These are phyloP conservation scores for Tadarida brasiliensis DNA, from an alignment of 2,797 vertebrate genomes.

Conservation along the genomic window DNA sequence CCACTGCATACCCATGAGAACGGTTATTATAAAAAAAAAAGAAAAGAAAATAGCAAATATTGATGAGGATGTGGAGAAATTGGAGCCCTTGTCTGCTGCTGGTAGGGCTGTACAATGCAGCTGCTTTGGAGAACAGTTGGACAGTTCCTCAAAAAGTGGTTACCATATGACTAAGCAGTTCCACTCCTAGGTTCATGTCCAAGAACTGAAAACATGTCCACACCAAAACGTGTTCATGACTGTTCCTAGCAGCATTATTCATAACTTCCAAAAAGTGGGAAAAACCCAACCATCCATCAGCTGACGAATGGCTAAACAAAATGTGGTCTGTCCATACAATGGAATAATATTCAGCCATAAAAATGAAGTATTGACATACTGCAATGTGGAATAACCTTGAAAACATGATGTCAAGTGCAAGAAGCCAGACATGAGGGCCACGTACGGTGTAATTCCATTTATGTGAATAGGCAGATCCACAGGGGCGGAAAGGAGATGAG, in stretches of 20 bases:
- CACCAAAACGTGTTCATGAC: not conserved
- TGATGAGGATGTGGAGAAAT: not conserved
- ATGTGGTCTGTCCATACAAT: fast-evolving
- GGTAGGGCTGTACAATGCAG: not conserved
- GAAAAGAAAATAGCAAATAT: not conserved
- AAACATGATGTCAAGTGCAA: not conserved
- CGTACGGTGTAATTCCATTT: fast-evolving
- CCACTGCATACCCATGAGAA: not conserved
- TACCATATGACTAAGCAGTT: not conserved
- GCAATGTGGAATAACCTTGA: not conserved
- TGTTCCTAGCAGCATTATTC: not conserved
- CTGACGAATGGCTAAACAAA: not conserved
- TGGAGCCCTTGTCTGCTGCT: not conserved
- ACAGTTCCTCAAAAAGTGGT: not conserved
- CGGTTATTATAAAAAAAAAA: not conserved
- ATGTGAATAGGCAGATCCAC: fast-evolving
- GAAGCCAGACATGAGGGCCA: not conserved
- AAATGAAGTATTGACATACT: not conserved
- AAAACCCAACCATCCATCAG: not conserved
- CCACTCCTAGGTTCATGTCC: not conserved
- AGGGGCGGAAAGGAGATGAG: not conserved
- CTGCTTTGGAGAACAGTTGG: not conserved
- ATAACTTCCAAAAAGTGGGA: not conserved
- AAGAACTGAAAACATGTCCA: not conserved
- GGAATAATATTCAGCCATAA: not conserved